Evolutionary conservation across 1,140 invertebrate species (phyloP).

Genomic region (Drosophila orena): DNA sequence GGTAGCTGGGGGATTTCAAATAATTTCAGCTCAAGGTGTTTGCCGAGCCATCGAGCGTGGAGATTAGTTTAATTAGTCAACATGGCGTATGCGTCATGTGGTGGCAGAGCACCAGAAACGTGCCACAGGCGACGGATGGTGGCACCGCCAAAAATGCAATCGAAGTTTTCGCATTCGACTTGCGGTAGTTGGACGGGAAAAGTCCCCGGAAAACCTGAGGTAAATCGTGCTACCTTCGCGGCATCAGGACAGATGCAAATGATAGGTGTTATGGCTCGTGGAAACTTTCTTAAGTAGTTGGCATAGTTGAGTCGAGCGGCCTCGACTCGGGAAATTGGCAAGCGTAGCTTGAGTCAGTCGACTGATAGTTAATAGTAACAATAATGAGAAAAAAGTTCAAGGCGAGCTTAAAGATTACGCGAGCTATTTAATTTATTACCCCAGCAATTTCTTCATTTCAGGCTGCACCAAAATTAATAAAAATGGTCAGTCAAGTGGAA

Average conservation of each 20-base stretch:
- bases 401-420: conserved; percentile 7
- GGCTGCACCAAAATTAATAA: conserved; percentile 47
- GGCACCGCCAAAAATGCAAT: conserved; percentile 46
- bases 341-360: conserved; percentile 18
- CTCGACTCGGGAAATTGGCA: conserved; percentile 24
- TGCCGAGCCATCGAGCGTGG: conserved; percentile 46
- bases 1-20: conserved; percentile 23
- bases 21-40: conserved; percentile 52
- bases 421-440: conserved; percentile 21
- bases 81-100: conserved; percentile 61
- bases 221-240: background rate
- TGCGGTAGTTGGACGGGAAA: conserved; percentile 25
- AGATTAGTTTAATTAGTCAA: conserved; percentile 74
- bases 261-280: conserved; percentile 36
- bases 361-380: conserved; percentile 33
- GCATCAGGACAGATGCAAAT: conserved; percentile 33
- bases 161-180: conserved; percentile 52
- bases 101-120: conserved; percentile 36
- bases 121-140: conserved; percentile 17
- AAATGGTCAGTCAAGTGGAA: conserved; percentile 49
- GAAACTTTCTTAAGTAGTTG: conserved; percentile 56
- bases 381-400: conserved; percentile 54
- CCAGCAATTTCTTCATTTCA: background rate
- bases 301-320: conserved; percentile 45
- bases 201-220: conserved; percentile 22